These are phyloP conservation scores for Alauda arvensis DNA, from an alignment of 2,797 vertebrate genomes.

Conservation along the genomic window DNA sequence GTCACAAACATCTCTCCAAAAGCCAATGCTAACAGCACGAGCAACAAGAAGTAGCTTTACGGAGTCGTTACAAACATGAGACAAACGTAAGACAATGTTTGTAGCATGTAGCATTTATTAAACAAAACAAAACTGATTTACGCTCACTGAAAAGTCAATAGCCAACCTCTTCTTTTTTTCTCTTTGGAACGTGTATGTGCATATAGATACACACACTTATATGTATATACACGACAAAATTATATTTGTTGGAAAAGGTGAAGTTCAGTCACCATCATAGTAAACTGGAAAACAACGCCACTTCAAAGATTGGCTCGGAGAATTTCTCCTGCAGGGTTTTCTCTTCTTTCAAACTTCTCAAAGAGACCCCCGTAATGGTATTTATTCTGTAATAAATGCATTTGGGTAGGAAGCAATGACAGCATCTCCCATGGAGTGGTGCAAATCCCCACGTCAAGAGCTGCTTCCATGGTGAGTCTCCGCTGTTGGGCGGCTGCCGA, in stretches of 20 bases:
- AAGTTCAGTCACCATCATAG: constrained; percentile 69
- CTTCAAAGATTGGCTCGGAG: constrained; percentile 53
- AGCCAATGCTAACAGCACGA: constrained; percentile 68
- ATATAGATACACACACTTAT: constrained; percentile 57
- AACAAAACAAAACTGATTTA: constrained; percentile 70
- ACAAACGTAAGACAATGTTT: constrained; percentile 71
- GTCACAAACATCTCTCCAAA: constrained; percentile 50
- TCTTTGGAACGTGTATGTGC: constrained; percentile 57
- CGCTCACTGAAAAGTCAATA: constrained; percentile 65
- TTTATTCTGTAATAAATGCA: constrained; percentile 61
- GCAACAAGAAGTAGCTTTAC: constrained; percentile 69
- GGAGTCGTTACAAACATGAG: constrained; percentile 69
- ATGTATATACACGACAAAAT: constrained; percentile 62
- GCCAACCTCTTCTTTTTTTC: constrained; percentile 62
- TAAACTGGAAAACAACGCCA: constrained; percentile 65
- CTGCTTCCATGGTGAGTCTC: constrained; percentile 47
- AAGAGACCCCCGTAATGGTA: constrained; percentile 36
- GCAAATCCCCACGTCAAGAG: constrained; percentile 61
- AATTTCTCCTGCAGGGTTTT: constrained; percentile 50
- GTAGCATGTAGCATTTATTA: constrained; percentile 70
- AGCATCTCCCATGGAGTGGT: constrained; percentile 65
- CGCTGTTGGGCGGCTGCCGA: constrained; percentile 39
- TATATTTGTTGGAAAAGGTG: constrained; percentile 68
- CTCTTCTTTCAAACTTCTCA: constrained; percentile 52
- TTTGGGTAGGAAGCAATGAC: constrained; percentile 60